Evolutionary conservation across 2,113 vertebrate species (phyloP), one percentile per base, ranked within the genome.

Genomic region (Eudorcas thomsonii): DNA sequence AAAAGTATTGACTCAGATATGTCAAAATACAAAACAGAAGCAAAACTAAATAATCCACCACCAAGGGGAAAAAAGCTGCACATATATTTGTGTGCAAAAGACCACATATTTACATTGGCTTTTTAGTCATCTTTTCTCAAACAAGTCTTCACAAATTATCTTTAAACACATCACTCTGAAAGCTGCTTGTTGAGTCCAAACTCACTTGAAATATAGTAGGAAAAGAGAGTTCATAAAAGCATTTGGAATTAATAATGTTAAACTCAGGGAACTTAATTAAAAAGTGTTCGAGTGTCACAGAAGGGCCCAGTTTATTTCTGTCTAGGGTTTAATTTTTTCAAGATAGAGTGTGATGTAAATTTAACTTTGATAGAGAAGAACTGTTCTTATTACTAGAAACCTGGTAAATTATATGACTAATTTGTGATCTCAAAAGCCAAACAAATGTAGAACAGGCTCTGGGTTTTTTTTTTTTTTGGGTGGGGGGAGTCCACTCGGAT

Each of bases 361-460:
- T 78, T 91, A 54, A 64, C 89, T 96, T 93, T 96, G 28, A 67
- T 96, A 87, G 48, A 82, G 48, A 59, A 91, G 33, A 83, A 55
- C 60, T 83, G 43, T 43, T 94, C 14, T 96, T 95, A 57, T 64
- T 95, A 71, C 80, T 78, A 9, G 88, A 80, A 81, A 39, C 8
- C 10, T 90, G 57, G 39, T 81, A 48, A 95, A 28, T 78, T 93
- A n/a, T 71, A 57, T 50, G 77, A 33, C 45, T 85, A 80, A 57
- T 92, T 97, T 94, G 21, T 91, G 21, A 50, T 86, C 78, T 87
- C n/a, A 81, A 95, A 93, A 92, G 19, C 19, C 64, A 45, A 54
- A 85, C 55, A 85, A 48, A 71, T 90, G 30, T 64, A 86, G 45
- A 17, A 45, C 13, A 80, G 39, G 43, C 13, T 93, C 90, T 81